phyloP scores from a whole-genome alignment of 2,113 vertebrate genomes.

The Tursiops truncatus region DNA sequence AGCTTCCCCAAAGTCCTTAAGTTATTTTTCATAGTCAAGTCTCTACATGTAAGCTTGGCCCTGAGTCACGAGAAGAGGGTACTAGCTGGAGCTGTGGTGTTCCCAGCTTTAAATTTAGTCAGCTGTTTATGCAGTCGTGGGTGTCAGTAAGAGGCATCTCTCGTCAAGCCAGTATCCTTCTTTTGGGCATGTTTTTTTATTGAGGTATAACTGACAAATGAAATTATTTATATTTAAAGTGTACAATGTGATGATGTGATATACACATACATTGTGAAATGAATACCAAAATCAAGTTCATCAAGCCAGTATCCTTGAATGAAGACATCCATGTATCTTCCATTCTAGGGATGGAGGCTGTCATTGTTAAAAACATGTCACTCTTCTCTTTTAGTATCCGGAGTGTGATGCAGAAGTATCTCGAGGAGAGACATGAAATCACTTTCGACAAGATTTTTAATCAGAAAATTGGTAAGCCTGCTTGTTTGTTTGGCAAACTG shows the following conservation, averaged over 20 bases:
- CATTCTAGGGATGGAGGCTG: not conserved
- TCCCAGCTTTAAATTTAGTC: not conserved
- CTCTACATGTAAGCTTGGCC: not conserved
- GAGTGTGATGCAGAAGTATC: conserved; percentile 99
- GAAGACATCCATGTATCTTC: fast-evolving
- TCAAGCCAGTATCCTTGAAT: not conserved
- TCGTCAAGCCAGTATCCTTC: not conserved
- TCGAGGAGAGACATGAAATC: conserved; percentile 94
- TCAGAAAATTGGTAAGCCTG: conserved; percentile 96
- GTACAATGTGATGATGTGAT: not conserved
- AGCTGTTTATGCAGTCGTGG: fast-evolving
- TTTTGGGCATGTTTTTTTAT: not conserved
- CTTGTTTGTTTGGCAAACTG: fast-evolving
- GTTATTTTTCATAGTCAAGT: not conserved
- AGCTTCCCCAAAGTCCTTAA: not conserved
- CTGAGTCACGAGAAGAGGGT: fast-evolving
- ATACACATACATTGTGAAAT: too few relatives aligned
- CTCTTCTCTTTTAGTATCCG: conserved; percentile 90
- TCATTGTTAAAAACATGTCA: not conserved
- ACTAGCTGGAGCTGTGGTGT: fast-evolving
- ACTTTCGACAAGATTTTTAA: conserved; percentile 99
- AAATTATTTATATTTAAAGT: not conserved
- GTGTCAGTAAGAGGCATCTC: not conserved
- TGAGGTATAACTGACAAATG: not conserved
- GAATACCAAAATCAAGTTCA: not conserved